Base-by-base conservation (phyloP, 2,888 invertebrate genomes). In the Pandemis cinnamomeana region DNA sequence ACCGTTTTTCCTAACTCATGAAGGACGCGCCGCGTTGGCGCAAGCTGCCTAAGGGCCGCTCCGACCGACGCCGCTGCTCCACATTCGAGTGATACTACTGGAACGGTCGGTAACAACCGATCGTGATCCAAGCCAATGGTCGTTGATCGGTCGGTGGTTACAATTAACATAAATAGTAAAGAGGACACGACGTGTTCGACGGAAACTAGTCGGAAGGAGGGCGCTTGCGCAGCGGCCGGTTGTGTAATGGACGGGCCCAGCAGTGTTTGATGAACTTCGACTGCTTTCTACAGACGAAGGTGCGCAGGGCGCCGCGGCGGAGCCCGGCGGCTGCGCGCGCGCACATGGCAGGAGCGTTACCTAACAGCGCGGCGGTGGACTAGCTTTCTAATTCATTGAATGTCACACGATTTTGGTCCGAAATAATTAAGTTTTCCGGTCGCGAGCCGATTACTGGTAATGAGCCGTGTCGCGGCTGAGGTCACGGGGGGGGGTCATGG, bases 351-450 rank as follows among this genome's bases (percentile, higher is more conserved):
- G 27, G 15, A 15, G 10, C 58, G 64, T 67, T 67, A 67, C 51
- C 66, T 67, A 67, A 67, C 66, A 11, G 48, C 46, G 53, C 62
- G 13, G 46, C 69, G 48, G 44, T 69, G 63, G 64, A 63, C 61
- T 62, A 41, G 67, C 72, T 73, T 73, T 73, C 73, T 73, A 73
- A 66, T 73, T 67, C 69, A 60, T 69, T 69, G 69, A 70, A 64
- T 73, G 73, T 69, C 73, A 73, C 64, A 58, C 63, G 58, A 27
- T 64, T 73, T 64, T 46, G 60, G 63, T 27, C 27, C 64, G 64
- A 69, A 63, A 67, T 67, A 67, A 71, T 67, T 61, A 67, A 68
- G 64, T 73, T 69, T 70, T 73, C 64, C 73, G 73, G 73, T 36
- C 64, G 72, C 72, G 48, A 68, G 72, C 64, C 69, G 69, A 69